Base-by-base conservation (phyloP, 2,797 vertebrate species). In the Gymnothorax reevesii region DNA sequence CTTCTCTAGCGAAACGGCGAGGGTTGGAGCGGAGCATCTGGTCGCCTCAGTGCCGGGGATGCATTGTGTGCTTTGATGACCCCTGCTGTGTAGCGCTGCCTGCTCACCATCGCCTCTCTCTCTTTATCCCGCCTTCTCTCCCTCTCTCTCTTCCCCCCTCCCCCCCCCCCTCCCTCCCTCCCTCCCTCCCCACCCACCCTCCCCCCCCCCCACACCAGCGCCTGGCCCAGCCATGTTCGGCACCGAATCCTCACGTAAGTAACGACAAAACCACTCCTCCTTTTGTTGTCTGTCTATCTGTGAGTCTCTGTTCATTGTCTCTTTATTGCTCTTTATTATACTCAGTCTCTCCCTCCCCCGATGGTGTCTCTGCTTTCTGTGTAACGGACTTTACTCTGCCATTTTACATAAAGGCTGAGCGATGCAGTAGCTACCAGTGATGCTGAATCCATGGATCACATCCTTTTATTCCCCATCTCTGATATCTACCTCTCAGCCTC, bases 161-260 rank as follows among this genome's bases (percentile, higher is more conserved):
- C 42, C 57, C 1, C 84, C 62, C 83, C 62, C 90, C 86, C 92
- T 91, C 91, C 86, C 92, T 91, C 86, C 92, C 92, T 91, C 88
- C 95, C 95, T 96, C 91, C 80, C 84, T 59, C 87, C 42, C 57
- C 1, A 80, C 62, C 83, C 62, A 98, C 90, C 86, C 92, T 91
- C 91, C 86, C 92, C 91, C 86, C 92, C 92, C 91, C 88, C 95
- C 95, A 97, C 93, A 96, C 94, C 96, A 95, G 96, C 95, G 96
- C 97, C 97, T 95, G 96, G 93, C 95, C 96, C 97, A 98, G 98
- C 97, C 98, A 99, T 99, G 98, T 99, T 99, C 97, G 98, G 98
- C 96, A 98, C 97, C 89, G 98, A 99, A 94, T 99, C 98, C 90
- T 99, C 98, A 97, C 97, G 98, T 99, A 97, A 99, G 98, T 99